Percentiles rank a stretch among this genome's conserved stretches.
These are phyloP conservation scores for Lacerta agilis DNA, from an alignment of 2,797 vertebrate species.

Conservation along the genomic window DNA sequence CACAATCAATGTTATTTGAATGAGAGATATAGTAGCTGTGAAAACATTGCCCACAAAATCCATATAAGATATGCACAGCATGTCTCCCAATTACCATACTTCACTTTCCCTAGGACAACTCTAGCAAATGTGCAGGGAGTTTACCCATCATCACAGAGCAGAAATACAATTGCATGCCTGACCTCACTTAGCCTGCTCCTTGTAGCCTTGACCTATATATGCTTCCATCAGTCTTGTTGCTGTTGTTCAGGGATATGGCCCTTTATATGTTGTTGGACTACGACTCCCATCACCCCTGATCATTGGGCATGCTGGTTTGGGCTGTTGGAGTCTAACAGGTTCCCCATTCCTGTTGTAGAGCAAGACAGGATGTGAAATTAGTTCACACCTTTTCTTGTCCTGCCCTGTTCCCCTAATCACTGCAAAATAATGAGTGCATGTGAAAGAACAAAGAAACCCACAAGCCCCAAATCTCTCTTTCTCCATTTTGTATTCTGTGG, in stretches of 20 bases:
- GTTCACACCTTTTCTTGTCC: accelerated
- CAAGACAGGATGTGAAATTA: not conserved
- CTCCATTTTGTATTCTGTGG: too few species aligned
- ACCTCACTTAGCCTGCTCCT: not conserved
- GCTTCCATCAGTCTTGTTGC: not conserved
- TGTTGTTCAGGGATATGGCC: not conserved
- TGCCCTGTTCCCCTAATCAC: not conserved
- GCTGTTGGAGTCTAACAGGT: not conserved
- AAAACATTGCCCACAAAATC: not conserved
- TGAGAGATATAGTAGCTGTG: not conserved
- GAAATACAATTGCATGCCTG: not conserved
- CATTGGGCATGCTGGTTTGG: not conserved
- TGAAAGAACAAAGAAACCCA: too few species aligned
- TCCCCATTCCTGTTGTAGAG: not conserved
- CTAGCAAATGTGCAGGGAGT: not conserved
- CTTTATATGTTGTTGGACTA: not conserved
- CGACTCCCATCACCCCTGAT: not conserved
- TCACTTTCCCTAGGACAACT: not conserved
- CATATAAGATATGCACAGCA: not conserved
- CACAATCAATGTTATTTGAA: not conserved
- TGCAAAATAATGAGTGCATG: too few species aligned
- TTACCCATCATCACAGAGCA: not conserved
- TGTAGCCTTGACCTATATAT: not conserved
- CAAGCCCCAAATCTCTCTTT: too few species aligned
- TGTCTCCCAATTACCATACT: not conserved